Evolutionary conservation across 1,140 invertebrate species (phyloP).

Genomic region (Aphelenchoides avenae): DNA sequence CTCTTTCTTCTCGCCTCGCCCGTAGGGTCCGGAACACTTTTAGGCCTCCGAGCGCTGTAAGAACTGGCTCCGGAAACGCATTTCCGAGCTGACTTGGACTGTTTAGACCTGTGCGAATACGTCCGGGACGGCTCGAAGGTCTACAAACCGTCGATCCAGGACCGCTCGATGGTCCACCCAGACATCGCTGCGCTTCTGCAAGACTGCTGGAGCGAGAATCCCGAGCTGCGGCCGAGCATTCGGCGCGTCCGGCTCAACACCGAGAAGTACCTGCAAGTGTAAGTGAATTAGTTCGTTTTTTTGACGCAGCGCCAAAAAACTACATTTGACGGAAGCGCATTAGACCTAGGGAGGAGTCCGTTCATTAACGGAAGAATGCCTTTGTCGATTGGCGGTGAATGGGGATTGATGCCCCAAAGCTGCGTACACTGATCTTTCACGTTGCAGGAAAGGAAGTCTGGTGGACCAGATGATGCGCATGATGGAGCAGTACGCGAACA

Average conservation of each 20-base stretch:
- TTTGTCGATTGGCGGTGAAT: too few relatives aligned
- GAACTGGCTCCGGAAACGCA: too few relatives aligned
- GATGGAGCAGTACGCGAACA: conserved; percentile 81
- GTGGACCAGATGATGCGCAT: conserved; percentile 59
- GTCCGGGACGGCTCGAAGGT: conserved; percentile 49
- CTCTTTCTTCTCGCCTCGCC: too few relatives aligned
- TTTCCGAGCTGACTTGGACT: too few relatives aligned
- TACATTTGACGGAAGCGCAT: too few relatives aligned
- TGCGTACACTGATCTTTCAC: too few relatives aligned
- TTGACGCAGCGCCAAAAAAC: too few relatives aligned
- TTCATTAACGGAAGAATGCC: too few relatives aligned
- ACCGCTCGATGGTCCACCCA: conserved; percentile 49
- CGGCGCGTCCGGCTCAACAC: conserved; percentile 53
- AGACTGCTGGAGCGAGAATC: conserved; percentile 56
- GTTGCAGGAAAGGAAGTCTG: conserved; percentile 47
- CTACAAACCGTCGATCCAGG: conserved; percentile 51
- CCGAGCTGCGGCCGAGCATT: conserved; percentile 54
- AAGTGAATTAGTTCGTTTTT: conserved; percentile 10
- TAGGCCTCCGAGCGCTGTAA: too few relatives aligned
- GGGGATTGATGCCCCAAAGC: too few relatives aligned
- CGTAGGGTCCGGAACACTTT: too few relatives aligned
- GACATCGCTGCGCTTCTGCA: conserved; percentile 50
- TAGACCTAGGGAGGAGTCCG: too few relatives aligned
- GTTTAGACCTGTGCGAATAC: conserved; percentile 53
- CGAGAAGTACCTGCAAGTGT: conserved; percentile 58